A percentile compares a stretch with the other conserved stretches of the same genome.
phyloP scores from a whole-genome alignment of 2,113 vertebrate genomes.

The Brachyhypopomus occidentalis region DNA sequence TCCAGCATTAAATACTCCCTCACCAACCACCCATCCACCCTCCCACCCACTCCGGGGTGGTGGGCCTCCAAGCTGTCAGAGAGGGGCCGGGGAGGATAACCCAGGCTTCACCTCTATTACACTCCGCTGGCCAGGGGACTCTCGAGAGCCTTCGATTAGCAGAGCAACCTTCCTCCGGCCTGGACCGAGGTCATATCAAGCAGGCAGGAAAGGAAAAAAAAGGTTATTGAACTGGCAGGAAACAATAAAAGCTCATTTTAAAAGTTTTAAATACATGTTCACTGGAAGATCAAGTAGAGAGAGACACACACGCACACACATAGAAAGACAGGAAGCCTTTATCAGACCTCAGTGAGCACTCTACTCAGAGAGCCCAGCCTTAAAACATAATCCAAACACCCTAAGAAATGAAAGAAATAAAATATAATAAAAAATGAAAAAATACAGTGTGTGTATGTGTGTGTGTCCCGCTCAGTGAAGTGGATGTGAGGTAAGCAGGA shows the following conservation, averaged over 20 bases:
- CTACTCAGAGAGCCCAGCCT: background rate
- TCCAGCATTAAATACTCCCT: slow-evolving; percentile 38
- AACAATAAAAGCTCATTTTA: no score
- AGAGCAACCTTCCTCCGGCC: no score
- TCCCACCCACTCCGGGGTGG: slow-evolving; percentile 27
- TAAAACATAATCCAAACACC: background rate
- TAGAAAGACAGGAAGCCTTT: no score
- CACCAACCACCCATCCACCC: background rate
- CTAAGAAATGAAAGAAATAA: background rate
- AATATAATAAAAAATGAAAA: background rate
- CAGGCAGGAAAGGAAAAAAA: background rate
- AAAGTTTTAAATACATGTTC: background rate
- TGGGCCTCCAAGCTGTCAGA: background rate
- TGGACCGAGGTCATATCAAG: no score
- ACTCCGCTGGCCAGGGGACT: background rate
- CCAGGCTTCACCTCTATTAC: background rate
- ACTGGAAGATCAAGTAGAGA: no score
- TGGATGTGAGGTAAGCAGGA: background rate
- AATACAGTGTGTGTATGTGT: background rate
- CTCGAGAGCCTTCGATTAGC: background rate
- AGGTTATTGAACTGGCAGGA: no score
- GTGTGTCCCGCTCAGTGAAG: background rate
- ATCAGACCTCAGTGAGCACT: no score
- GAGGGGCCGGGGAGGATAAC: background rate
- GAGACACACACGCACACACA: no score